Conservation (phyloP, 1,140 invertebrate genomes). For the Drosophila ohnishii region DNA sequence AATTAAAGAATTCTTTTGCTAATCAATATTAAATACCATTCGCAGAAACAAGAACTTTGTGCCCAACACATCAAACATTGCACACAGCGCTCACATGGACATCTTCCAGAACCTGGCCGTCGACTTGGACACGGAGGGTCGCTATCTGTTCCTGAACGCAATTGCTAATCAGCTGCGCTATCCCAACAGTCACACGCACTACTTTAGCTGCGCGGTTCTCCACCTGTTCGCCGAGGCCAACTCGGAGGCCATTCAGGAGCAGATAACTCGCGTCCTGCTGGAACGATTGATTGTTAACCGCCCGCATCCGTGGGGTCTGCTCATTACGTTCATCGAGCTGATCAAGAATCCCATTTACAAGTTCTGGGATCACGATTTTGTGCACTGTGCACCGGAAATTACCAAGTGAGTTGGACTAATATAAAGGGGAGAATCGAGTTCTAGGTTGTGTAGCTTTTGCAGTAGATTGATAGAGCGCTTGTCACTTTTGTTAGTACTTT, state of each 20-base stretch:
- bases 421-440: too few relatives aligned
- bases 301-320: constrained; percentile 99
- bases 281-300: constrained; percentile 98
- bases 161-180: constrained; percentile 99
- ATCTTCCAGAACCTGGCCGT: constrained; percentile 99
- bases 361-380: constrained; percentile 99
- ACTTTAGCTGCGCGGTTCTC: constrained; percentile 98
- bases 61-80: constrained; percentile 97
- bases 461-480: constrained; percentile 20
- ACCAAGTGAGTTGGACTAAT: constrained; percentile 90
- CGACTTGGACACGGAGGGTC: constrained; percentile 98
- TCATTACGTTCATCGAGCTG: constrained; percentile 99
- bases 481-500: too few relatives aligned
- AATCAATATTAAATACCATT: neutral
- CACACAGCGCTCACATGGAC: constrained; percentile 99
- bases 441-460: constrained; percentile 11
- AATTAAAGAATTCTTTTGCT: neutral
- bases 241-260: constrained; percentile 96
- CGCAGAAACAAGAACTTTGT: constrained; percentile 91
- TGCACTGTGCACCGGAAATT: constrained; percentile 99
- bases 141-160: constrained; percentile 98
- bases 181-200: constrained; percentile 99
- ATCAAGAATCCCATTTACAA: constrained; percentile 99
- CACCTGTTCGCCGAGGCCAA: constrained; percentile 99
- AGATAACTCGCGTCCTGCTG: constrained; percentile 95